Conservation (phyloP, 2,113 vertebrate genomes). For the Colinus virginianus region DNA sequence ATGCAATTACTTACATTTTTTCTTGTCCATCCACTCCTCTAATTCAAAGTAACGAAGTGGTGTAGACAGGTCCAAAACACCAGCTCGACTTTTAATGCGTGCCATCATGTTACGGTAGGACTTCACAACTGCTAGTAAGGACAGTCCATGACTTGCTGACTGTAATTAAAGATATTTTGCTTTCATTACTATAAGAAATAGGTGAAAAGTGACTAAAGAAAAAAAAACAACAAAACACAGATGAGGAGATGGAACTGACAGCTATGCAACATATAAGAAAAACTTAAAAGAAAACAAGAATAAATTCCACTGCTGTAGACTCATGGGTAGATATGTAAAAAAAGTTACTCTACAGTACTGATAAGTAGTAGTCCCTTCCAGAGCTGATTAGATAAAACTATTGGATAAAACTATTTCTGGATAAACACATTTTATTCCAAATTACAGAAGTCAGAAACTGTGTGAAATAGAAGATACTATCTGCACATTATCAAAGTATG, state of each 20-base stretch:
- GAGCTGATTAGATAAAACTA: background rate
- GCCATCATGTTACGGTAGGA: conserved; percentile 29
- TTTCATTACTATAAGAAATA: background rate
- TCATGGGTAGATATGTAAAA: background rate
- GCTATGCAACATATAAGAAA: background rate
- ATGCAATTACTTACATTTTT: conserved; percentile 39
- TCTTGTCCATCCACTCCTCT: conserved; percentile 71
- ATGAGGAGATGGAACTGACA: background rate
- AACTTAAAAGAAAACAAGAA: background rate
- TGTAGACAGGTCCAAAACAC: conserved; percentile 43
- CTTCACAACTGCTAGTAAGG: conserved; percentile 17
- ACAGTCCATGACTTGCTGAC: conserved; percentile 32
- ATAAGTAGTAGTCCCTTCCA: background rate
- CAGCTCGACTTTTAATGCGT: conserved; percentile 15
- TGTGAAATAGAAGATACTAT: background rate
- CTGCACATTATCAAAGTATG: background rate
- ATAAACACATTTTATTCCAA: background rate
- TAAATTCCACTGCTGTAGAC: background rate
- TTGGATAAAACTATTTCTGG: background rate
- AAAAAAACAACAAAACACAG: background rate
- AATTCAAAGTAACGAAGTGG: conserved; percentile 33
- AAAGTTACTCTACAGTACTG: background rate
- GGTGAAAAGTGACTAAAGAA: background rate
- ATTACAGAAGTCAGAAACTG: background rate
- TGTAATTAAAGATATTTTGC: conserved; percentile 27